Evolutionary conservation across 2,888 invertebrate genomes (phyloP), one percentile per base, ranked within the genome.

Genomic region (Carpatolechia fugitivella): DNA sequence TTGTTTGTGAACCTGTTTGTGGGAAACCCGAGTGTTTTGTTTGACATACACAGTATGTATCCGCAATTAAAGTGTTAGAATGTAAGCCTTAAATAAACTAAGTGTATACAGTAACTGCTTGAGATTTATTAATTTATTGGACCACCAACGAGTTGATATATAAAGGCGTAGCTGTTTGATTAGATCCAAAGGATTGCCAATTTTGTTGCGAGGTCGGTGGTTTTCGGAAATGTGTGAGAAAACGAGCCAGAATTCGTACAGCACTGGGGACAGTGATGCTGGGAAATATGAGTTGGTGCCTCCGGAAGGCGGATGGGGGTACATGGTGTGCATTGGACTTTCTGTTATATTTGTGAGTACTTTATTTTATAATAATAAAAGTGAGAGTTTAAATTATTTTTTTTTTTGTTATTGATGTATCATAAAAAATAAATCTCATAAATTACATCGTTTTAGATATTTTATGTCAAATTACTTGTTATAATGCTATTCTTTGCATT

Each of bases 221-320:
- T 44, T 20, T n/a, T 46, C 4, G 52, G 40, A 48, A 20, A 82
- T 84, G 82, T 77, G 72, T 75, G 78, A 64, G 56, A 74, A 74
- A 48, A 69, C 68, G 53, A 75, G 76, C 62, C 66, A 65, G 54
- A 68, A 66, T 38, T 55, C 66, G 4, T 60, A 63, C 36, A 73
- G 76, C 61, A 74, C 41, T 2, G 50, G 74, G 58, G 74, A 76
- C 48, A 77, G 75, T 67, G 82, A 80, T 54, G 69, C 64, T 44
- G 80, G 80, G 38, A 79, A 82, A 56, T 88, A 83, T 63, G 88
- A 88, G 51, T 62, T 84, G 68, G 85, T 89, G 7, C 88, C 93
- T 1, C 93, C 94, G 0, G 94, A 94, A 62, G 95, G 95, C 1
- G 94, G 94, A 0, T 95, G 94, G 94, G 95, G 94, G 0, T 94